Conservation (phyloP, 2,797 vertebrate genomes). For the Coendou prehensilis region DNA sequence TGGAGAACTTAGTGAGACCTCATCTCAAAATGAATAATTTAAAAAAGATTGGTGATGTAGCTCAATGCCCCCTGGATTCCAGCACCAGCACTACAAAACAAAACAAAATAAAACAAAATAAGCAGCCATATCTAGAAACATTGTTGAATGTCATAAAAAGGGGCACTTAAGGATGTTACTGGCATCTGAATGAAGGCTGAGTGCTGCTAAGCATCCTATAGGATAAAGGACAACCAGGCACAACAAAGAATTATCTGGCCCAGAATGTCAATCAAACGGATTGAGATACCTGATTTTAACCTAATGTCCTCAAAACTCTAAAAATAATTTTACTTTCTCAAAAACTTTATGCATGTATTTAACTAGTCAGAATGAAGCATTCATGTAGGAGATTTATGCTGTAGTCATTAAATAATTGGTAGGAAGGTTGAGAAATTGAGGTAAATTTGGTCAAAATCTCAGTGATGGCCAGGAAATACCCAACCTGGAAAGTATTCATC, state of each 20-base stretch:
- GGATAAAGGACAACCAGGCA: background rate
- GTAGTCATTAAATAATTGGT: background rate
- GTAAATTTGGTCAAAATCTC: conserved; percentile 1
- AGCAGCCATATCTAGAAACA: conserved; percentile 22
- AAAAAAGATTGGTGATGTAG: background rate
- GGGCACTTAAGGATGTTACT: background rate
- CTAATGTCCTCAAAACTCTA: background rate
- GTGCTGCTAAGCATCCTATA: background rate
- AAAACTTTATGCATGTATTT: background rate
- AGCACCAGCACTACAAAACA: background rate
- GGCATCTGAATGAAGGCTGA: background rate
- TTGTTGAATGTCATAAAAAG: background rate
- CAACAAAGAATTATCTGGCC: background rate
- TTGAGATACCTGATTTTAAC: background rate
- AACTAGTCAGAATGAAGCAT: background rate
- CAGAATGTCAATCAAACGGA: background rate
- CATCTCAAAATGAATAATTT: background rate
- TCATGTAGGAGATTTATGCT: background rate
- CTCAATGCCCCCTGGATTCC: background rate
- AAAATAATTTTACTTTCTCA: conserved; percentile 33
- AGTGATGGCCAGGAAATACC: conserved; percentile 11
- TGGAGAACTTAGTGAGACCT: background rate
- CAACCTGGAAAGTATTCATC: conserved; percentile 21
- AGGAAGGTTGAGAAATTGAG: background rate
- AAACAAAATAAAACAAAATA: background rate